These are phyloP conservation scores for Zoanthus sansibaricus DNA, from an alignment of 92 coral and sea anemone species.

Conservation along the genomic window DNA sequence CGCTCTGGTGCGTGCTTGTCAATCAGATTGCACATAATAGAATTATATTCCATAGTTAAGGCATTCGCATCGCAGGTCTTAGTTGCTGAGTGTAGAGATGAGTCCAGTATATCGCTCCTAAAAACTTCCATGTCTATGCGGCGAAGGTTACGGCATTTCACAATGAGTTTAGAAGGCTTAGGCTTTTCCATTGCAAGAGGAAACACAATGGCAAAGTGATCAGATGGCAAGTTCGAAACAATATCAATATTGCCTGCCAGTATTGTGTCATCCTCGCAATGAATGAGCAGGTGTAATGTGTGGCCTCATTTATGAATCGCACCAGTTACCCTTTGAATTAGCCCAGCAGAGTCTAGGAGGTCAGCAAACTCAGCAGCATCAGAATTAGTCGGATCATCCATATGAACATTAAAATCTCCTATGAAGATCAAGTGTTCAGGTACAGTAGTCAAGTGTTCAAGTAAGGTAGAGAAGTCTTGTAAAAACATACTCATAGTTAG, in stretches of 20 bases:
- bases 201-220: slow-evolving; percentile 39
- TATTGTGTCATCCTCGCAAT: slow-evolving; percentile 45
- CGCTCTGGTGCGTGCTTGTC: slow-evolving; percentile 49
- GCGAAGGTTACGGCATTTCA: slow-evolving; percentile 43
- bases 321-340: slow-evolving; percentile 38
- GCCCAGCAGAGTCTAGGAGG: slow-evolving; percentile 35
- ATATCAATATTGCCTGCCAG: slow-evolving; percentile 42
- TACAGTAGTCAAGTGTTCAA: slow-evolving; percentile 35
- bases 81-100: slow-evolving; percentile 16
- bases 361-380: slow-evolving; percentile 52
- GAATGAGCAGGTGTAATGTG: slow-evolving; percentile 49
- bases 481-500: slow-evolving; percentile 46
- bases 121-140: slow-evolving; percentile 29
- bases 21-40: slow-evolving; percentile 35
- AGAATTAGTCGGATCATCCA: slow-evolving; percentile 36
- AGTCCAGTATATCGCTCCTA: slow-evolving; percentile 25
- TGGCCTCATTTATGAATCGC: slow-evolving; percentile 54
- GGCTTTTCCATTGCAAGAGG: slow-evolving; percentile 46
- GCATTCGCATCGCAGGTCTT: slow-evolving; percentile 16
- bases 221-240: slow-evolving; percentile 42
- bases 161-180: slow-evolving; percentile 29
- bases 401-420: slow-evolving; percentile 59
- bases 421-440: slow-evolving; percentile 40
- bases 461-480: slow-evolving; percentile 51
- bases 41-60: slow-evolving; percentile 18